phyloP scores from a whole-genome alignment of 2,113 vertebrate species.

The Eulemur rufifrons region DNA sequence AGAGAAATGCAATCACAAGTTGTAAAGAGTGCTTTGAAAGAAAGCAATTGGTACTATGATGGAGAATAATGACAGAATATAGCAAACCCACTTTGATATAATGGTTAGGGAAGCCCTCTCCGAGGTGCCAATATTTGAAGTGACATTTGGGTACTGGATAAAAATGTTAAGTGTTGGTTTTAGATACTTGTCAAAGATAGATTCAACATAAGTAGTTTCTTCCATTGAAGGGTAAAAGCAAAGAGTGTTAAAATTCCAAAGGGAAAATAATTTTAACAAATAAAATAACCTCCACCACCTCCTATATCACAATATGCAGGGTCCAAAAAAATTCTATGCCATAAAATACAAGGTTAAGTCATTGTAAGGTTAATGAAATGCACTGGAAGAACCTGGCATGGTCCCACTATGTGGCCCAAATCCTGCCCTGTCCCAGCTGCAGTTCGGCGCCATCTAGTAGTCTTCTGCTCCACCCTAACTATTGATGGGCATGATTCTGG shows the following conservation, averaged over 20 bases:
- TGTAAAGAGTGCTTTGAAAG: neutral
- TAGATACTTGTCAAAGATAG: neutral
- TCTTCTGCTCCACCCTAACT: neutral
- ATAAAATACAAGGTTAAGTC: neutral
- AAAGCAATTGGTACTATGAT: neutral
- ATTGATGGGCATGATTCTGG: neutral
- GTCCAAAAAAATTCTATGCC: neutral
- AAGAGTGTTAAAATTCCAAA: slow-evolving; percentile 11
- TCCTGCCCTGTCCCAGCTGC: neutral
- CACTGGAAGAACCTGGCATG: neutral
- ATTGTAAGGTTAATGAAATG: neutral
- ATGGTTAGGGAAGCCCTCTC: neutral
- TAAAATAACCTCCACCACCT: neutral
- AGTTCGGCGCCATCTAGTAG: neutral
- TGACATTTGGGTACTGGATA: neutral
- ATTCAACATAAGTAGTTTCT: neutral
- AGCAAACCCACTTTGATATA: neutral
- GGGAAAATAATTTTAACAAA: neutral
- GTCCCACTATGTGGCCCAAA: neutral
- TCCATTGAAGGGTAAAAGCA: neutral
- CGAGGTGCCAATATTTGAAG: neutral
- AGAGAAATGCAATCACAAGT: neutral
- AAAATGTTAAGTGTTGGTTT: neutral
- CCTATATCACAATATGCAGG: neutral
- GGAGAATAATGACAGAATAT: neutral